phyloP scores from a whole-genome alignment of 1,140 invertebrate genomes.

The Cyclargus thomasi region DNA sequence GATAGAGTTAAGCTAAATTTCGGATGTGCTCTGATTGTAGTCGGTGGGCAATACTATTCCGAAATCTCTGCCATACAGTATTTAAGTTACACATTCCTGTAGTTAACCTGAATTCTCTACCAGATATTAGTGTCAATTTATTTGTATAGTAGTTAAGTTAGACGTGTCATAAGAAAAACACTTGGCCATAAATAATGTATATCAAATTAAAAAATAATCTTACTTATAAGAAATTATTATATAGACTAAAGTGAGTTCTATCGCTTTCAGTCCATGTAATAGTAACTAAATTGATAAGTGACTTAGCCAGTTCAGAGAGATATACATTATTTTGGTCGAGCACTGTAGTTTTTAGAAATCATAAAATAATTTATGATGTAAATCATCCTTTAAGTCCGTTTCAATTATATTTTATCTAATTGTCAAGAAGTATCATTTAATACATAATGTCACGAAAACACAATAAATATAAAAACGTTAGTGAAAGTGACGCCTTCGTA shows the following conservation, averaged over 20 bases:
- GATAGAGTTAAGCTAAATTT: neutral
- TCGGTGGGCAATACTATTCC: slow-evolving; percentile 15
- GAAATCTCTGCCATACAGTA: slow-evolving; percentile 70
- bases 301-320: no score
- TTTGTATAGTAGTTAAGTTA: slow-evolving; percentile 39
- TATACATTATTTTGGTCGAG: neutral
- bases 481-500: no score
- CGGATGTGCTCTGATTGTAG: slow-evolving; percentile 9
- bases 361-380: no score
- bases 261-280: no score
- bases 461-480: no score
- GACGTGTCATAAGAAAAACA: neutral
- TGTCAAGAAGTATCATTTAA: no score
- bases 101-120: slow-evolving; percentile 57
- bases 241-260: no score
- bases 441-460: no score
- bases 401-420: no score
- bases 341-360: neutral
- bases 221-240: no score
- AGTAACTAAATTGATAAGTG: slow-evolving; percentile 1
- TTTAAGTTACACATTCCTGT: slow-evolving; percentile 65
- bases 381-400: no score
- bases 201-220: no score
- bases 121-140: slow-evolving; percentile 35
- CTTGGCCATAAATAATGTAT: neutral